A percentile compares a stretch with the other conserved stretches of the same genome.
These are phyloP conservation scores for Lordiphosa collinella DNA, from an alignment of 1,140 invertebrate species.

Conservation along the genomic window DNA sequence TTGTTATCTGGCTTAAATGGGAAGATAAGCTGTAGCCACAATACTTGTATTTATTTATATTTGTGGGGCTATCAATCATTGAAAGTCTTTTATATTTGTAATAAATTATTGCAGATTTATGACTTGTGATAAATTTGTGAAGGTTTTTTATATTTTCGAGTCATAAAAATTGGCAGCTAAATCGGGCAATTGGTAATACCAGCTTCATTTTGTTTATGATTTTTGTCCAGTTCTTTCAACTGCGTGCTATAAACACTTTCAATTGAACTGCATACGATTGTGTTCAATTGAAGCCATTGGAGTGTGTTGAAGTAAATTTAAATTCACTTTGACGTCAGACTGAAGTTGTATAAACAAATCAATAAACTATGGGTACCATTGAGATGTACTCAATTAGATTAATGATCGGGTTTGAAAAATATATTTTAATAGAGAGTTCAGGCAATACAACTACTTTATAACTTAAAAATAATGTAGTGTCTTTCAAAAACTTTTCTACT, in stretches of 20 bases:
- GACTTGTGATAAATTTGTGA: conserved; percentile 54
- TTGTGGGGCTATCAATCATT: conserved; percentile 53
- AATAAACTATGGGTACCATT: conserved; percentile 1
- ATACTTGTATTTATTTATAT: conserved; percentile 12
- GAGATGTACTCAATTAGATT: no score
- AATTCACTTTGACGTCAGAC: conserved; percentile 4
- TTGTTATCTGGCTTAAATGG: conserved; percentile 19
- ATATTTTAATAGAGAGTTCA: no score
- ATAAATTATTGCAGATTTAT: conserved; percentile 69
- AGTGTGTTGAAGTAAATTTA: not conserved
- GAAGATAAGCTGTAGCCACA: conserved; percentile 27
- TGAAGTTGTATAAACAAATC: conserved; percentile 9
- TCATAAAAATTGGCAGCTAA: conserved; percentile 18
- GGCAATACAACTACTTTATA: no score
- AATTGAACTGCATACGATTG: conserved; percentile 3
- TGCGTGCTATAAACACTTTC: not conserved
- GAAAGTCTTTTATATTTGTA: conserved; percentile 52
- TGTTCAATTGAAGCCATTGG: not conserved
- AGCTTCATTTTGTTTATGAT: not conserved
- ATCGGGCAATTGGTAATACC: conserved; percentile 14
- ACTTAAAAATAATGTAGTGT: no score
- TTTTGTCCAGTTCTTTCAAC: not conserved
- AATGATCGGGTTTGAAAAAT: no score
- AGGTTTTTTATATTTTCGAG: conserved; percentile 3
- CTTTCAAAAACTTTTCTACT: no score